Conservation (phyloP, 2,797 vertebrate genomes). For the Paedocypris micromegethes region DNA sequence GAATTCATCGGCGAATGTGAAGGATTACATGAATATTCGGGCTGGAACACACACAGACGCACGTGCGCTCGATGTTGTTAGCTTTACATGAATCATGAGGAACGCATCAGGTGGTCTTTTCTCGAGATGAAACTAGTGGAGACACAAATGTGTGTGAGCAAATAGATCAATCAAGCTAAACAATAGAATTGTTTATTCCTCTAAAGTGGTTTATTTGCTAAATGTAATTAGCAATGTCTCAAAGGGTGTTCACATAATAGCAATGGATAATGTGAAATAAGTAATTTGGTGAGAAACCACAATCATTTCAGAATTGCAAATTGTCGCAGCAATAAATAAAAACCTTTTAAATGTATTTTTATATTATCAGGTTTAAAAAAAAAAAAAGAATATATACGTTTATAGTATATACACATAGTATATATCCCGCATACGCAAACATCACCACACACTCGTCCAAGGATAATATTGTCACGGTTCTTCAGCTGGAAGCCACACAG, state of each 20-base stretch:
- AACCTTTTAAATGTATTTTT: no score
- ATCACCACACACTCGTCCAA: no score
- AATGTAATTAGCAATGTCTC: slow-evolving; percentile 30
- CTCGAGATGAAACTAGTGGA: slow-evolving; percentile 3
- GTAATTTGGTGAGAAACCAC: slow-evolving; percentile 7
- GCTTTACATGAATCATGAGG: slow-evolving; percentile 16
- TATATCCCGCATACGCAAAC: no score
- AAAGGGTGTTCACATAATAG: slow-evolving; percentile 37
- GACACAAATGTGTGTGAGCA: slow-evolving; percentile 26
- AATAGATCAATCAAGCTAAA: slow-evolving; percentile 11
- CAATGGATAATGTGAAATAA: slow-evolving; percentile 28
- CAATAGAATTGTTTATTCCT: slow-evolving; percentile 18
- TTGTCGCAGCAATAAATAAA: no score
- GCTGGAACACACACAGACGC: slow-evolving; percentile 31
- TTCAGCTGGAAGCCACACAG: no score
- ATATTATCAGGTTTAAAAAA: no score
- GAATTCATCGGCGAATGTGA: slow-evolving; percentile 33
- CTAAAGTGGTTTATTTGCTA: slow-evolving; percentile 37
- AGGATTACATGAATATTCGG: slow-evolving; percentile 24
- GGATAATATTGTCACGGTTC: no score
- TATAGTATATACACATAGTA: no score
- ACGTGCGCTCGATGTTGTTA: slow-evolving; percentile 6
- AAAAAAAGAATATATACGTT: no score
- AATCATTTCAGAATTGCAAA: no score
- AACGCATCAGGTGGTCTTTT: slow-evolving; percentile 1